phyloP scores from a whole-genome alignment of 2,888 invertebrate genomes.

The Trilocha varians region DNA sequence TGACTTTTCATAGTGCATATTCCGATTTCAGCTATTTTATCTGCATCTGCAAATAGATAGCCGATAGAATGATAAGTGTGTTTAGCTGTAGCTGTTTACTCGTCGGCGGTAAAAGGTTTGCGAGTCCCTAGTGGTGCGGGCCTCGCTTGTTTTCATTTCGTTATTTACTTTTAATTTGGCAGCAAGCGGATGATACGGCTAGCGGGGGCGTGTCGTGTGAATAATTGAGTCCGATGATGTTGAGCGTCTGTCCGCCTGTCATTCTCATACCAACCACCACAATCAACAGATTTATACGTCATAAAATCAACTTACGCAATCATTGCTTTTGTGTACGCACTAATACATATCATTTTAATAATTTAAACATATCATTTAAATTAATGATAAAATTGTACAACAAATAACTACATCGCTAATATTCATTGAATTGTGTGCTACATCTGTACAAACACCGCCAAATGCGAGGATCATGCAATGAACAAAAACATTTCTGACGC shows the following conservation, averaged over 20 bases:
- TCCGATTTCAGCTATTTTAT: slow-evolving; percentile 46
- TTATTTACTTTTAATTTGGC: slow-evolving; percentile 74
- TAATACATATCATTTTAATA: too few relatives aligned
- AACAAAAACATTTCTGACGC: too few relatives aligned
- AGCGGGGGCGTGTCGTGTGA: slow-evolving; percentile 57
- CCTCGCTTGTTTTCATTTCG: slow-evolving; percentile 69
- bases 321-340: too few relatives aligned
- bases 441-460: too few relatives aligned
- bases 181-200: slow-evolving; percentile 68
- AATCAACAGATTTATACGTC: too few relatives aligned
- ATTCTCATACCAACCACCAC: not conserved
- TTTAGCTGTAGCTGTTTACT: slow-evolving; percentile 67
- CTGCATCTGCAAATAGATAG: slow-evolving; percentile 58
- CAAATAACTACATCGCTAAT: too few relatives aligned
- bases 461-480: too few relatives aligned
- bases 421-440: too few relatives aligned
- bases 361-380: too few relatives aligned
- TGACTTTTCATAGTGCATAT: slow-evolving; percentile 22
- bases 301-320: too few relatives aligned
- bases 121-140: slow-evolving; percentile 60
- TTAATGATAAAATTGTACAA: too few relatives aligned
- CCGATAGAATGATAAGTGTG: slow-evolving; percentile 67
- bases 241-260: slow-evolving; percentile 24
- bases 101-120: slow-evolving; percentile 71
- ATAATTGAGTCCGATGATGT: slow-evolving; percentile 61